phyloP scores from a whole-genome alignment of 2,797 vertebrate genomes.

The Peromyscus melanophrys region DNA sequence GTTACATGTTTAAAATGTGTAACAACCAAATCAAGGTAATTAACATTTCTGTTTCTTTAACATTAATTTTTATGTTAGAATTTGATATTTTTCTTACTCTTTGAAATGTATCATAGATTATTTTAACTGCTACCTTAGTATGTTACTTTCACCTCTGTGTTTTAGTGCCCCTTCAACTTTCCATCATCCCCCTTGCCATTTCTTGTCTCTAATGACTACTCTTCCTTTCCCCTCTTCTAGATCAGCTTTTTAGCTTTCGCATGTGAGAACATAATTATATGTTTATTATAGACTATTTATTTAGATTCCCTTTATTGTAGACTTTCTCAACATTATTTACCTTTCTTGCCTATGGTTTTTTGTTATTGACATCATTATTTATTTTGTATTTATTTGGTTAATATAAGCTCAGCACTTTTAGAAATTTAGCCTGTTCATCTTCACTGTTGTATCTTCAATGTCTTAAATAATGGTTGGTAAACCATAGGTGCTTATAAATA shows the following conservation, averaged over 20 bases:
- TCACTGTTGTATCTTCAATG: neutral
- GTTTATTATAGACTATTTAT: neutral
- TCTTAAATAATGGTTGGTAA: constrained; percentile 20
- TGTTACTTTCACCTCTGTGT: neutral
- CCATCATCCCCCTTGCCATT: neutral
- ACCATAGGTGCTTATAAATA: constrained; percentile 22
- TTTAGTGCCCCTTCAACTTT: neutral
- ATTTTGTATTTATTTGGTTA: constrained; percentile 33
- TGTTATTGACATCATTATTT: neutral
- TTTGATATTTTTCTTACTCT: neutral
- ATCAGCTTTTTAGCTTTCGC: neutral
- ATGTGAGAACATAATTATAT: neutral
- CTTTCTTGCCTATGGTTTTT: neutral
- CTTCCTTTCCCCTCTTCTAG: neutral
- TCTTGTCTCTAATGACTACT: neutral
- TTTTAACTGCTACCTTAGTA: neutral
- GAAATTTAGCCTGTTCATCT: neutral
- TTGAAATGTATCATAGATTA: neutral
- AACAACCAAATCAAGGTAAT: neutral
- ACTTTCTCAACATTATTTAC: neutral
- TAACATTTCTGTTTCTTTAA: neutral
- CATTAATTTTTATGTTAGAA: neutral
- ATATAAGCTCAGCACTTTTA: constrained; percentile 19
- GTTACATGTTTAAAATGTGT: neutral
- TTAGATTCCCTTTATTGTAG: neutral